A percentile compares a stretch with the other conserved stretches of the same genome.
Evolutionary conservation across 2,888 invertebrate species (phyloP).

Genomic region (Eristalis intricaria): DNA sequence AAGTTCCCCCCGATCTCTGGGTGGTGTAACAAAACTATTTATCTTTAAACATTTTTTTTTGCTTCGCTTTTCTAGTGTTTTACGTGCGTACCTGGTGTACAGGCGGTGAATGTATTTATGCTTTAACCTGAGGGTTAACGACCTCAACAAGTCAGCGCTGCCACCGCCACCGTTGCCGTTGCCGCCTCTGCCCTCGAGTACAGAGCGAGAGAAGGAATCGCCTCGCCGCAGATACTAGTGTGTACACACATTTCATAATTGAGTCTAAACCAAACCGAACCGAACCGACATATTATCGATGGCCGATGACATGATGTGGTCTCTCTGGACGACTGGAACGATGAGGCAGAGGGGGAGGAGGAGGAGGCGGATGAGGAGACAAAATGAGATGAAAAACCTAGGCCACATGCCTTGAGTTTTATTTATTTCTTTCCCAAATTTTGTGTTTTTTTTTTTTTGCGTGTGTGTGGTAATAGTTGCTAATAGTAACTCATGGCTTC

Average conservation of each 20-base stretch:
- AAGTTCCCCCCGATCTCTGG: conserved; percentile 1
- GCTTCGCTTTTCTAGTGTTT: conserved; percentile 5
- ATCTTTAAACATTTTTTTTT: background rate
- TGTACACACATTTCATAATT: conserved; percentile 51
- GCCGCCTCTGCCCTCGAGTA: too few species aligned
- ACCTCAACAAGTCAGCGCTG: conserved; percentile 10
- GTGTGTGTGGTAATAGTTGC: conserved; percentile 64
- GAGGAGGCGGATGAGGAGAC: background rate
- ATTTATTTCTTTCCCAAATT: conserved; percentile 3
- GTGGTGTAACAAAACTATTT: conserved; percentile 24
- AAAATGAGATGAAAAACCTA: background rate
- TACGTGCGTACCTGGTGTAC: conserved; percentile 38
- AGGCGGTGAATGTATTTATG: conserved; percentile 2
- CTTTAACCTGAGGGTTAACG: conserved; percentile 33
- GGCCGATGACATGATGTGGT: conserved; percentile 30
- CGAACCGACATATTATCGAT: conserved; percentile 44
- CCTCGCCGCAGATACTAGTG: conserved; percentile 38
- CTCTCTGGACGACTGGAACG: background rate
- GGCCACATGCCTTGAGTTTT: background rate
- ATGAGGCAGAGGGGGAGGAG: background rate
- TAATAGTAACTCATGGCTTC: conserved; percentile 44
- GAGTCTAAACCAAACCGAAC: conserved; percentile 38
- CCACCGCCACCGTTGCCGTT: too few species aligned
- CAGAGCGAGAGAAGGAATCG: conserved; percentile 5
- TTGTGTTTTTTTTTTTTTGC: conserved; percentile 25